These are phyloP conservation scores for Cotesia typhae DNA, from an alignment of 1,140 invertebrate species.

Conservation along the genomic window DNA sequence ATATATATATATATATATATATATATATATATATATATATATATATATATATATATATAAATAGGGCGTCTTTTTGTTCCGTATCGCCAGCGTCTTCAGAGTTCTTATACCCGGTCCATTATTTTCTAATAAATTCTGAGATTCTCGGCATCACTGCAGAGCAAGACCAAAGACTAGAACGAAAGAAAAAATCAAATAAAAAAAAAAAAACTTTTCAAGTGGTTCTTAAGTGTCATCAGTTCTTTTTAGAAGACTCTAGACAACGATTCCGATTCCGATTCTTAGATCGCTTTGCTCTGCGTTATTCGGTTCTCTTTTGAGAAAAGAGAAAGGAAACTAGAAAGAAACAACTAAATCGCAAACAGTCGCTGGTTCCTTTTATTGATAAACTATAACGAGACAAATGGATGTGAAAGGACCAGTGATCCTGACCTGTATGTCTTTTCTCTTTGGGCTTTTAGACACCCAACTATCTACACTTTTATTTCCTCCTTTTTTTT, in stretches of 20 bases:
- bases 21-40: too few relatives aligned
- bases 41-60: too few relatives aligned
- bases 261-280: conserved; percentile 32
- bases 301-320: not conserved
- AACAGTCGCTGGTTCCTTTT: conserved; percentile 14
- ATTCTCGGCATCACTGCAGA: conserved; percentile 31
- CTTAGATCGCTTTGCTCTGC: conserved; percentile 27
- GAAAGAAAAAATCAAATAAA: not conserved
- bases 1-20: too few relatives aligned
- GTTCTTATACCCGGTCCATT: not conserved
- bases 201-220: conserved; percentile 49
- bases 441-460: not conserved
- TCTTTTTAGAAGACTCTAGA: conserved; percentile 5
- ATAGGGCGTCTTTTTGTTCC: too few relatives aligned
- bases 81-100: not conserved
- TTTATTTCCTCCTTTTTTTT: too few relatives aligned
- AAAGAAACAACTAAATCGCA: not conserved
- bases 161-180: conserved; percentile 18
- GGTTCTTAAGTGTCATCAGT: conserved; percentile 55
- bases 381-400: conserved; percentile 59
- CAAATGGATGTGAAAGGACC: conserved; percentile 47
- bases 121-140: conserved; percentile 45
- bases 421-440: conserved; percentile 1
- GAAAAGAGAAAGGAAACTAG: too few relatives aligned
- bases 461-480: not conserved